Evolutionary conservation across 2,113 vertebrate species (phyloP).

Genomic region (Emberiza fucata): DNA sequence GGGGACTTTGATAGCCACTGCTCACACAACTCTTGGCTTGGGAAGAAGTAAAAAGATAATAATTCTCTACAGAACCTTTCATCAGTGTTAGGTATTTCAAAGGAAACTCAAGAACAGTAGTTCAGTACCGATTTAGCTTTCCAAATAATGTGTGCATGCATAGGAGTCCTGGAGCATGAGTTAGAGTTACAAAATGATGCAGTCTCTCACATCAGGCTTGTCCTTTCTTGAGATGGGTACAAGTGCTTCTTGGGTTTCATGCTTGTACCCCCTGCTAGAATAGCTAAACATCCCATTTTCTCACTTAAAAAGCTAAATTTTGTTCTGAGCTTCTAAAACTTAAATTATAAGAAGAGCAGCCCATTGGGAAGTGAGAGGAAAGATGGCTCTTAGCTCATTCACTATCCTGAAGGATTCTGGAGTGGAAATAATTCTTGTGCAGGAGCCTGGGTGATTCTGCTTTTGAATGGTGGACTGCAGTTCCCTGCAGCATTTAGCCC

Average conservation of each 20-base stretch:
- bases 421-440: background rate
- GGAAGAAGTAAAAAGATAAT: background rate
- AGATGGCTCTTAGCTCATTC: background rate
- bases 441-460: background rate
- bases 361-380: background rate
- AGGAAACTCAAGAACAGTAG: background rate
- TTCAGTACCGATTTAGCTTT: background rate
- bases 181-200: background rate
- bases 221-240: background rate
- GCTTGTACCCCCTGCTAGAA: background rate
- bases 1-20: background rate
- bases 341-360: background rate
- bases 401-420: background rate
- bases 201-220: background rate
- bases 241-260: background rate
- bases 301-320: background rate
- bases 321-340: background rate
- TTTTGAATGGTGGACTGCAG: background rate
- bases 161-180: background rate
- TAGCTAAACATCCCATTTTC: background rate
- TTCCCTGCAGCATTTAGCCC: background rate
- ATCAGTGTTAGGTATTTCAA: background rate
- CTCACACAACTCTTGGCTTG: background rate
- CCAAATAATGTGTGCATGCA: background rate
- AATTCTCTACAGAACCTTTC: background rate